Evolutionary conservation across 1,140 invertebrate genomes (phyloP), one percentile per base, ranked within the genome.

Genomic region (Drosophila subobscura): DNA sequence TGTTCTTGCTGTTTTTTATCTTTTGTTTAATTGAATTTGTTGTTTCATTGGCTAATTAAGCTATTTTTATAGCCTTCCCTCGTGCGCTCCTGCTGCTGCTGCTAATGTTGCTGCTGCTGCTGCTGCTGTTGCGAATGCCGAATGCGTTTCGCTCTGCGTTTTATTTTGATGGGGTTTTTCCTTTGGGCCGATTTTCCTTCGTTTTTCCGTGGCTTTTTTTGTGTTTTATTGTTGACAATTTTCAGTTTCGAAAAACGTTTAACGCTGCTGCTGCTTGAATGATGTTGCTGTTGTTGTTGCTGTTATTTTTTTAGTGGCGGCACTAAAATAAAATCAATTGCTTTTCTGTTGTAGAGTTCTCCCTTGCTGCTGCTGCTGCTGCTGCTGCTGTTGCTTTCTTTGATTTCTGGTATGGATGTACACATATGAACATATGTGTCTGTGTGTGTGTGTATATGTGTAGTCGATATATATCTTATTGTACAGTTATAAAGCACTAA

Each of bases 401-500:
- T 46, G 70, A 37, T 67, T 20, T 67, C 42, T 23, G 42, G 25
- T 65, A 29, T 53, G 45, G 42, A 51, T 68, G 33, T 49, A 22
- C n/a, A n/a, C 55, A 7, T 45, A 22, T 16, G 7, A 8, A 29
- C 51, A 44, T 37, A 6, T 70, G n/a, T 46, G 40, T 57, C 8
- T 79, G 29, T 57, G 29, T 58, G 8, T 65, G 16, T 49, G 37
- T 22, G 5, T 57, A 5, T 71, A 14, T 46, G 29, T 58, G 20
- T 74, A 37, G 37, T 56, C 60, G 53, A 71, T 80, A 58, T 74
- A 74, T 70, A 86, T 77, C 79, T 80, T 85, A 85, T 76, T 76
- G 73, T 76, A 76, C 81, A 86, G 83, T 81, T 86, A 88, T 85
- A 85, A 85, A 86, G 81, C 81, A 86, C 81, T 86, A 86, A 77